Evolutionary conservation across 2,113 vertebrate species (phyloP).

Genomic region (Benitochromis conjunctus): DNA sequence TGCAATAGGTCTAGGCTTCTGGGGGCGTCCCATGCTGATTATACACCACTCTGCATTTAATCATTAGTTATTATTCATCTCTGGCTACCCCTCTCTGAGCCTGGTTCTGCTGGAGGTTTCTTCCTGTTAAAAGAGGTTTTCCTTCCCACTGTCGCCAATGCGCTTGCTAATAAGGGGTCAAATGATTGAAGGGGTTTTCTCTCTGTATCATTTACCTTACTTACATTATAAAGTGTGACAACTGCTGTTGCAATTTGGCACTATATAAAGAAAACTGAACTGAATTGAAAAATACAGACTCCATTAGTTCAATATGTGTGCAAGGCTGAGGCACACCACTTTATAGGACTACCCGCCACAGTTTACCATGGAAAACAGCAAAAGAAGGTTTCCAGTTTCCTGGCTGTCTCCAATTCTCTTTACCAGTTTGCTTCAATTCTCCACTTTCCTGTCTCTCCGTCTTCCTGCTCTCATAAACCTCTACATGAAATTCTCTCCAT

Average conservation of each 20-base stretch:
- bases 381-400: not conserved
- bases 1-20: rapidly evolving
- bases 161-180: rapidly evolving
- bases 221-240: not conserved
- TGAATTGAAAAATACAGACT: not conserved
- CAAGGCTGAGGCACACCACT: not conserved
- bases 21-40: not conserved
- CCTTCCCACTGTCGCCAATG: not conserved
- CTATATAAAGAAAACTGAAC: not conserved
- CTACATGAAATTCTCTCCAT: not conserved
- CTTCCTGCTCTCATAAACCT: not conserved
- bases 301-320: not conserved
- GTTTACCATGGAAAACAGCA: not conserved
- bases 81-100: not conserved
- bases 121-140: not conserved
- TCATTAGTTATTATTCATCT: not conserved
- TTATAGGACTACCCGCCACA: not conserved
- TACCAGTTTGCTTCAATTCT: not conserved
- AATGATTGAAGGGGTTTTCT: not conserved
- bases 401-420: not conserved
- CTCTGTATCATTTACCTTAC: not conserved
- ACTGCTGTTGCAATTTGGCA: not conserved
- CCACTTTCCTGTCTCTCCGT: not conserved
- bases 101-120: not conserved
- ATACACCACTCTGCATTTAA: not conserved